A percentile compares a stretch with the other conserved stretches of the same genome.
phyloP scores from a whole-genome alignment of 2,797 vertebrate species.

The Notolepis coatsorum region DNA sequence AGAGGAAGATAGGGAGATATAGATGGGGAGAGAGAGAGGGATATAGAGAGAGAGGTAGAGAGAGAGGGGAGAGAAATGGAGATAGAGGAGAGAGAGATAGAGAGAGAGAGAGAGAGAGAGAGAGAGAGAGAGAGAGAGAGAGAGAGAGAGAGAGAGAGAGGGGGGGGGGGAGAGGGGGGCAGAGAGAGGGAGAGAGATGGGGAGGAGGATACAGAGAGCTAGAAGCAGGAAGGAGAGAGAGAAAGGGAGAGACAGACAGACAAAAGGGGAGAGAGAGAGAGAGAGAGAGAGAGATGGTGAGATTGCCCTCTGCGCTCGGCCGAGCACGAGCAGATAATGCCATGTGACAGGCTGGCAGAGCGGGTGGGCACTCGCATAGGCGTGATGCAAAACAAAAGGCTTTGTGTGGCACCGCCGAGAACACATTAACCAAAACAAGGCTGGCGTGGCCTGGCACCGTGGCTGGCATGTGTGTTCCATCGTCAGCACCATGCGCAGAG shows the following conservation, averaged over 20 bases:
- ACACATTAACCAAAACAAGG: slow-evolving; percentile 74
- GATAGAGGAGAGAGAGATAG: slow-evolving; percentile 1
- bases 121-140: too few species aligned
- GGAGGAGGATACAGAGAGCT: slow-evolving; percentile 17
- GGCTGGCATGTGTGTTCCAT: slow-evolving; percentile 58
- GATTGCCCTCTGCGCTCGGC: slow-evolving; percentile 57
- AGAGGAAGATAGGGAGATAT: too few species aligned
- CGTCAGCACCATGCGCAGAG: slow-evolving; percentile 29
- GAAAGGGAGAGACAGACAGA: too few species aligned
- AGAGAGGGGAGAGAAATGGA: slow-evolving; percentile 10
- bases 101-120: too few species aligned
- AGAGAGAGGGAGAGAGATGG: not conserved
- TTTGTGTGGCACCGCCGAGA: slow-evolving; percentile 69
- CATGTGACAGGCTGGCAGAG: slow-evolving; percentile 74
- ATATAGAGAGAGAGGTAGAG: slow-evolving; percentile 10
- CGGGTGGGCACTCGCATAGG: slow-evolving; percentile 69
- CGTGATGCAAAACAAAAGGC: slow-evolving; percentile 74
- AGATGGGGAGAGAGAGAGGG: not conserved
- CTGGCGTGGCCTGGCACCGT: slow-evolving; percentile 54
- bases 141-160: not conserved
- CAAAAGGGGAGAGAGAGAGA: not conserved
- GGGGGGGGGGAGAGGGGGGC: slow-evolving; percentile 29
- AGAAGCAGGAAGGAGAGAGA: too few species aligned
- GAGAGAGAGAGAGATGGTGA: not conserved
- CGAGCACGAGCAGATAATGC: slow-evolving; percentile 70